A percentile compares a stretch with the other conserved stretches of the same genome.
These are phyloP conservation scores for Syngnathus scovelli DNA, from an alignment of 2,113 vertebrate species.

Conservation along the genomic window DNA sequence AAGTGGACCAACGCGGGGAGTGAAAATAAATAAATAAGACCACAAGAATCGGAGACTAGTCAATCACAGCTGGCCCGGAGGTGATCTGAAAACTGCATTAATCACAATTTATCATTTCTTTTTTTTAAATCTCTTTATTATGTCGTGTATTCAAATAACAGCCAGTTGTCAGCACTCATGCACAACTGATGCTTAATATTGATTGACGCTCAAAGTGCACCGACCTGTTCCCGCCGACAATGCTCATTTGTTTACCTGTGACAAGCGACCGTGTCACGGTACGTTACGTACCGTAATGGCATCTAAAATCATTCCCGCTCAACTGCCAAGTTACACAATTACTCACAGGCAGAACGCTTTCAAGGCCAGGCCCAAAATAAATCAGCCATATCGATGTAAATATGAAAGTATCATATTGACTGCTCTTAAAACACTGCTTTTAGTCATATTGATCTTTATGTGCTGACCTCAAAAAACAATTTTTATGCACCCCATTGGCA, in stretches of 20 bases:
- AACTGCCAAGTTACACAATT: neutral
- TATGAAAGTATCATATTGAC: neutral
- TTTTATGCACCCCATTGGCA: neutral
- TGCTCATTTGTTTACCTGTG: constrained; percentile 42
- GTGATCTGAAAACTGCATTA: constrained; percentile 28
- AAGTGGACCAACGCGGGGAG: neutral
- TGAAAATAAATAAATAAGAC: neutral
- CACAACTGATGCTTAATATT: constrained; percentile 29
- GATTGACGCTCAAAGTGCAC: constrained; percentile 51
- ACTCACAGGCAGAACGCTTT: constrained; percentile 7
- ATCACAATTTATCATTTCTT: too few relatives aligned
- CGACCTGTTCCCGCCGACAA: constrained; percentile 61
- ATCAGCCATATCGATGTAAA: neutral
- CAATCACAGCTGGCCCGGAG: constrained; percentile 33
- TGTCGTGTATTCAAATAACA: neutral
- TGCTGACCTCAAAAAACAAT: neutral
- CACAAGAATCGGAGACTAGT: constrained; percentile 7
- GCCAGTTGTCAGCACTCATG: neutral
- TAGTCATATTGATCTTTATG: neutral
- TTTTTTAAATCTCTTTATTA: too few relatives aligned
- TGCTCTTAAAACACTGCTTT: neutral
- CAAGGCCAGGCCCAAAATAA: neutral
- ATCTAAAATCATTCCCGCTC: neutral
- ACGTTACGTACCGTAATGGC: neutral
- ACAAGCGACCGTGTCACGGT: constrained; percentile 34